Evolutionary conservation across 2,888 invertebrate species (phyloP), one percentile per base, ranked within the genome.

Genomic region (Thymelicus acteon): DNA sequence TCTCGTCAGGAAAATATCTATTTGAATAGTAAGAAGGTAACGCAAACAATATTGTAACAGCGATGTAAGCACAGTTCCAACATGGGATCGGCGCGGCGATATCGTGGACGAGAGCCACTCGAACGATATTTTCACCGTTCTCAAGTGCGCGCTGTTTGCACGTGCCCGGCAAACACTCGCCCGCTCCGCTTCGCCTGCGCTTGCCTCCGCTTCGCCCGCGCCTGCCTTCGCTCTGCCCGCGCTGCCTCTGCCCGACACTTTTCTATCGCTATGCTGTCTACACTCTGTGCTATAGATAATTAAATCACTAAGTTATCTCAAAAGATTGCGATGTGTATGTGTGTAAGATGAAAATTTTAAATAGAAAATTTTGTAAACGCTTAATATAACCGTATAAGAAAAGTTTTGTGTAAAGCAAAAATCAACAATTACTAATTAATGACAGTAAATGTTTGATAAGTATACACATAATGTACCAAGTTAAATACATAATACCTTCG

Each of bases 51-150:
- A 86, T 85, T 83, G 79, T 79, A 75, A 75, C 76, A 79, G 78
- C 79, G 77, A 82, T 83, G 85, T 83, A 82, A 82, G 80, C 79
- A 82, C 79, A 82, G 71, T 60, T 61, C 69, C 73, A 67, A 72
- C 64, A 76, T 76, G 77, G 77, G 76, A 72, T 60, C 67, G 61
- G 73, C 69, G 72, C 77, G 77, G 80, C 76, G 78, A 82, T 82
- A 83, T 82, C 84, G 79, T 82, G 81, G 82, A 83, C 81, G 83
- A 89, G 89, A 85, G 87, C 83, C 84, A 79, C 85, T 87, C 78
- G 77, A 85, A 83, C 81, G 83, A 88, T 91, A 88, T 91, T 90
- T 90, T 88, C 88, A 83, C 83, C 86, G 79, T 82, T 77, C 86
- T 89, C 85, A 83, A 88, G 82, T 77, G 82, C 80, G 73, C 76